These are phyloP conservation scores for Cremastinae sp. DNA, from an alignment of 2,888 invertebrate species.

Conservation along the genomic window DNA sequence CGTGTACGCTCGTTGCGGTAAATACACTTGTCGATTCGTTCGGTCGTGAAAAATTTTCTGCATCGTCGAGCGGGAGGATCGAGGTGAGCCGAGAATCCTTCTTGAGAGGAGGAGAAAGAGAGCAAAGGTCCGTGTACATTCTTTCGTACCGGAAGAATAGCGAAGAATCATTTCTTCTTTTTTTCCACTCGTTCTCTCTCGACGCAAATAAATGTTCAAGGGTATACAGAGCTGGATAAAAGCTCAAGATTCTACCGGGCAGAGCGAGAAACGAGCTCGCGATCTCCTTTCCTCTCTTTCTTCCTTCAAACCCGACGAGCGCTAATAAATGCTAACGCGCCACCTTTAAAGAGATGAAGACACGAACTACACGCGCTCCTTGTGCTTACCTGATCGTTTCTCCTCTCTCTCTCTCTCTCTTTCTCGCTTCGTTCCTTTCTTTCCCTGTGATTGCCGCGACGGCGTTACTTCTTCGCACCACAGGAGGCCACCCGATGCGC, in stretches of 20 bases:
- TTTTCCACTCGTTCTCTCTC: slow-evolving; percentile 6
- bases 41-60: slow-evolving; percentile 45
- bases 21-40: slow-evolving; percentile 47
- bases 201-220: slow-evolving; percentile 1
- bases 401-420: slow-evolving; percentile 20
- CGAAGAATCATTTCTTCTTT: slow-evolving; percentile 5
- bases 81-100: slow-evolving; percentile 30
- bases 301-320: slow-evolving; percentile 42
- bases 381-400: slow-evolving; percentile 18
- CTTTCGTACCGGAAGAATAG: slow-evolving; percentile 38
- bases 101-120: slow-evolving; percentile 25
- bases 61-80: slow-evolving; percentile 41
- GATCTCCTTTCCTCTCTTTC: slow-evolving; percentile 41
- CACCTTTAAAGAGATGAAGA: slow-evolving; percentile 66
- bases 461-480: slow-evolving; percentile 56
- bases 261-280: slow-evolving; percentile 37
- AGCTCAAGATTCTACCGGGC: slow-evolving; percentile 24
- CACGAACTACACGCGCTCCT: slow-evolving; percentile 60
- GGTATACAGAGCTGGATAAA: slow-evolving; percentile 20
- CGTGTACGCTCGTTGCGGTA: slow-evolving; percentile 14
- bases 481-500: slow-evolving; percentile 55
- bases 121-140: not conserved
- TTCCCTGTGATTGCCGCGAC: slow-evolving; percentile 33
- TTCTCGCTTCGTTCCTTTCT: slow-evolving; percentile 2
- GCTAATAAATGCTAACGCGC: slow-evolving; percentile 66